A percentile compares a stretch with the other conserved stretches of the same genome.
Evolutionary conservation across 2,797 vertebrate genomes (phyloP).

Genomic region (Chiroxiphia lanceolata): DNA sequence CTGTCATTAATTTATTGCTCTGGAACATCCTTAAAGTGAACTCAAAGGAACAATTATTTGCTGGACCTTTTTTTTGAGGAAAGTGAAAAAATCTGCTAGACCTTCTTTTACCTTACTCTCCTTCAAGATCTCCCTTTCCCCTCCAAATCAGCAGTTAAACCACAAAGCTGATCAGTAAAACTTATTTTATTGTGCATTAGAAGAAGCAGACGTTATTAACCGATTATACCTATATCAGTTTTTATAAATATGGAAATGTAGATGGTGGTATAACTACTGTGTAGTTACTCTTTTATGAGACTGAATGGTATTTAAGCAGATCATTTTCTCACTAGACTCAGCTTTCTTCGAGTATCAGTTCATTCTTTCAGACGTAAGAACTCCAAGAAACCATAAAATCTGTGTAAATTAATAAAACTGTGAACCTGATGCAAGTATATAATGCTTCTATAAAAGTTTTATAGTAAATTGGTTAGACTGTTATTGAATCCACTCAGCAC

Average conservation of each 20-base stretch:
- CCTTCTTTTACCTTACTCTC: background rate
- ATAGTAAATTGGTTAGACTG: slow-evolving; percentile 58
- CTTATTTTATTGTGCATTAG: slow-evolving; percentile 1
- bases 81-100: background rate
- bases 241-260: slow-evolving; percentile 48
- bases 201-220: background rate
- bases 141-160: background rate
- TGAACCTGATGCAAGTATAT: slow-evolving; percentile 58
- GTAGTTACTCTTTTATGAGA: slow-evolving; percentile 45
- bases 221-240: background rate
- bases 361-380: slow-evolving; percentile 49
- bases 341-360: slow-evolving; percentile 46
- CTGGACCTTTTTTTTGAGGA: background rate
- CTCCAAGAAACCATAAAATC: slow-evolving; percentile 62
- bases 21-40: slow-evolving; percentile 29
- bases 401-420: slow-evolving; percentile 63
- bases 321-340: slow-evolving; percentile 63
- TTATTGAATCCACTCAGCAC: slow-evolving; percentile 39
- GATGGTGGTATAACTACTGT: background rate
- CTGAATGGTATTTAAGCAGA: slow-evolving; percentile 56
- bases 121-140: background rate
- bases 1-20: slow-evolving; percentile 40
- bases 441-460: slow-evolving; percentile 58
- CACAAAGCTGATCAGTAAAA: slow-evolving; percentile 21
- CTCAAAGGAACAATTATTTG: background rate